Evolutionary conservation across 2,797 vertebrate species (phyloP).

Genomic region (Pseudomugil tenellus): DNA sequence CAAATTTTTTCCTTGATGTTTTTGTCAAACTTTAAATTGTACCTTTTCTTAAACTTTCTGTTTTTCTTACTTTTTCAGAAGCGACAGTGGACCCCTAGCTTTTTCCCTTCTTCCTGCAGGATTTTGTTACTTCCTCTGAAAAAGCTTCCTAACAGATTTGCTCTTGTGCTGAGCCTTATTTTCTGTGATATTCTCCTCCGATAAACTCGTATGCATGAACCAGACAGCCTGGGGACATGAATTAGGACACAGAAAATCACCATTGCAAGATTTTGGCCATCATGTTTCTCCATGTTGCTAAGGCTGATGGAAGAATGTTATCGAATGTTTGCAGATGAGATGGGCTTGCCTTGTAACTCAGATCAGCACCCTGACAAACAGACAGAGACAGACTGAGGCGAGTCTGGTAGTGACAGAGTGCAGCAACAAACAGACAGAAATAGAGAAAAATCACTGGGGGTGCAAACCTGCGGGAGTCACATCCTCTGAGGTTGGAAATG

Average conservation of each 20-base stretch:
- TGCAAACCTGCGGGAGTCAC: slow-evolving; percentile 51
- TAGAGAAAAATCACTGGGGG: slow-evolving; percentile 36
- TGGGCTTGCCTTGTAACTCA: slow-evolving; percentile 18
- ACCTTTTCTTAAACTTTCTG: too few species aligned
- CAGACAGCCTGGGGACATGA: neutral
- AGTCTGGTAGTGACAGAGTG: slow-evolving; percentile 14
- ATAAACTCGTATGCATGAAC: slow-evolving; percentile 17
- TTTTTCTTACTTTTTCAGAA: too few species aligned
- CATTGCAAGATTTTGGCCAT: slow-evolving; percentile 31
- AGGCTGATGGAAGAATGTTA: slow-evolving; percentile 10
- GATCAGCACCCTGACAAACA: slow-evolving; percentile 18
- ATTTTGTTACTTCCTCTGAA: too few species aligned
- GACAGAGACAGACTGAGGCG: neutral
- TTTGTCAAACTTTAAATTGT: too few species aligned
- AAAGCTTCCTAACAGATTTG: too few species aligned
- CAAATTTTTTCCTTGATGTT: too few species aligned
- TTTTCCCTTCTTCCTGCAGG: too few species aligned
- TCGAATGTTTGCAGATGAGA: slow-evolving; percentile 44
- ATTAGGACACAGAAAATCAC: slow-evolving; percentile 39
- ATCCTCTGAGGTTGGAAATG: slow-evolving; percentile 59
- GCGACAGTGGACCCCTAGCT: too few species aligned
- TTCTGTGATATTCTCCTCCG: slow-evolving; percentile 25
- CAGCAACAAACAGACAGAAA: slow-evolving; percentile 33
- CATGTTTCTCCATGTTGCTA: slow-evolving; percentile 14
- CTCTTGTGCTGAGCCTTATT: slow-evolving; percentile 12